Evolutionary conservation across 2,888 invertebrate genomes (phyloP), one percentile per base, ranked within the genome.

Genomic region (Cyaniris semiargus): DNA sequence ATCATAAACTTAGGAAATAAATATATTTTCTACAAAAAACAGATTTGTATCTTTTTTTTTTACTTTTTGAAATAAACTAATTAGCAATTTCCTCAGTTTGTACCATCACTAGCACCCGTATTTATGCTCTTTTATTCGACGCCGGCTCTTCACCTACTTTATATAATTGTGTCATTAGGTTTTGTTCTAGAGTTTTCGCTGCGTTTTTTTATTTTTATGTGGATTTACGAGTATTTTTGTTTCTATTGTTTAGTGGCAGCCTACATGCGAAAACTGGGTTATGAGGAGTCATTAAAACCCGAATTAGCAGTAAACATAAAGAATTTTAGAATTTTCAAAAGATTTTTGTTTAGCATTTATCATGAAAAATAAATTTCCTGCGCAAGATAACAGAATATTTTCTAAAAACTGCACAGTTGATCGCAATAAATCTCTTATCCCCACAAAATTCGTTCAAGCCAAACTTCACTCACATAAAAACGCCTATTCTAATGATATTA

Each of bases 101-200:
- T 6, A 7, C 18, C 15, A 66, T 66, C 21, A 31, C 31, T 1
- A 31, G 27, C 66, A 83, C 18, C 31, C 58, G 21, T 34, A n/a
- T 76, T 66, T 66, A 31, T 66, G 66, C 66, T 66, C 21, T 23
- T 48, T 72, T 72, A 72, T 72, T 44, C 44, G 23, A 44, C 72
- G 72, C 15, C 13, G 5, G 44, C 44, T 48, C 72, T 66, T 72
- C 72, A 72, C 72, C 72, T 72, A 72, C 44, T 72, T 72, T 44
- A 15, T 38, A 44, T 21, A 72, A 38, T 72, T 72, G 72, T 72
- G 72, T 48, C 72, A 72, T 72, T 72, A 72, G 48, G 72, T 72
- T 44, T 38, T 71, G 71, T 71, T 71, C 71, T 18, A 71, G 66
- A 60, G 23, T 60, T 60, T 60, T 60, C 21, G 3, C 58, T 58